phyloP scores from a whole-genome alignment of 1,140 invertebrate genomes.

The Nasonia vitripennis region DNA sequence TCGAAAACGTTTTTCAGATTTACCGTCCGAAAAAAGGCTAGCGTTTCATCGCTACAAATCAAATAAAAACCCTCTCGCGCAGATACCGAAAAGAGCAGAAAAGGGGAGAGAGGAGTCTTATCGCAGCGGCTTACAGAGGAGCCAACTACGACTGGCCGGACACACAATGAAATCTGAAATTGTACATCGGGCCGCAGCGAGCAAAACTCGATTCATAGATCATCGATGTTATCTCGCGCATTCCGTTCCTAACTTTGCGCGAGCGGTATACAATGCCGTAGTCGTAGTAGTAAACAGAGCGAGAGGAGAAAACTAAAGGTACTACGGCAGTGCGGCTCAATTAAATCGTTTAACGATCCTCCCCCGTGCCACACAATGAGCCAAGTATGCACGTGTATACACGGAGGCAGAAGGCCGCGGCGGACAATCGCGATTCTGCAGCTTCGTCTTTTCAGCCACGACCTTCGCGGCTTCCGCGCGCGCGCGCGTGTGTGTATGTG shows the following conservation, averaged over 20 bases:
- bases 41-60: too few relatives aligned
- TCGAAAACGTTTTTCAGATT: too few relatives aligned
- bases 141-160: not conserved
- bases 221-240: slow-evolving; percentile 32
- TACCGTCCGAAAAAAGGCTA: too few relatives aligned
- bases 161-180: slow-evolving; percentile 16
- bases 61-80: not conserved
- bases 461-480: not conserved
- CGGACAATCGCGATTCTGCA: slow-evolving; percentile 20
- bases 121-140: not conserved
- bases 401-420: not conserved
- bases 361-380: not conserved
- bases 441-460: not conserved
- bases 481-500: too few relatives aligned
- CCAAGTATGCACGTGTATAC: not conserved
- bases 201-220: slow-evolving; percentile 45
- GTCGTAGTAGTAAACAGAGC: not conserved
- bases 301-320: not conserved
- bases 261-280: not conserved
- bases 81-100: too few relatives aligned
- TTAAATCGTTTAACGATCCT: slow-evolving; percentile 51
- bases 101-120: not conserved
- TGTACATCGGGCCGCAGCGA: not conserved
- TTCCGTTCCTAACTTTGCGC: not conserved
- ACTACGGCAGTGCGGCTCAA: slow-evolving; percentile 22